phyloP scores from a whole-genome alignment of 2,113 vertebrate species.

The Pagrus major region DNA sequence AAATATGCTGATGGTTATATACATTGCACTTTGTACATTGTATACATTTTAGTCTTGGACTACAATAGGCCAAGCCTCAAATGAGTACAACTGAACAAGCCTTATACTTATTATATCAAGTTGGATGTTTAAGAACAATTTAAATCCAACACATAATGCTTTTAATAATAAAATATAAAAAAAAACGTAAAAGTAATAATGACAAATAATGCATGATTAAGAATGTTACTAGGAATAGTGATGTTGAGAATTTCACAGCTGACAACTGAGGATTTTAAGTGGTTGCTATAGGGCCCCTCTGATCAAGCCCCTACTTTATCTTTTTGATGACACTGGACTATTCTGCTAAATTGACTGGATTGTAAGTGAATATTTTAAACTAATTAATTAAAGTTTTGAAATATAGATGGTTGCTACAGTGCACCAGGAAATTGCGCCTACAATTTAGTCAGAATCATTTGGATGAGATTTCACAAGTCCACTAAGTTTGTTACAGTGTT shows the following conservation, averaged over 20 bases:
- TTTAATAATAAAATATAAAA: neutral
- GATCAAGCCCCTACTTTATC: no score
- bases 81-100: no score
- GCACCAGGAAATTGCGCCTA: neutral
- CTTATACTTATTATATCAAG: neutral
- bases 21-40: neutral
- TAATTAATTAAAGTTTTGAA: no score
- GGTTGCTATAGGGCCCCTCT: neutral
- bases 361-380: no score
- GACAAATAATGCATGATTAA: neutral
- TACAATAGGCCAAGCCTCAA: neutral
- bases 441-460: no score
- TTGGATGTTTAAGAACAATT: neutral
- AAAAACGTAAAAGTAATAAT: neutral
- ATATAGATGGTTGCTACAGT: neutral
- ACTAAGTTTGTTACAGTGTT: neutral
- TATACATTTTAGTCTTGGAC: neutral
- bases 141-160: neutral
- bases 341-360: no score
- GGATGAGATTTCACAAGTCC: no score
- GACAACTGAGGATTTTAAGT: neutral
- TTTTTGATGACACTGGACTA: no score
- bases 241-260: neutral
- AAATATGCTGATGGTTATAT: neutral
- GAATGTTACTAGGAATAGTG: no score